Conservation (phyloP, 2,797 vertebrate genomes). For the Tadarida brasiliensis region DNA sequence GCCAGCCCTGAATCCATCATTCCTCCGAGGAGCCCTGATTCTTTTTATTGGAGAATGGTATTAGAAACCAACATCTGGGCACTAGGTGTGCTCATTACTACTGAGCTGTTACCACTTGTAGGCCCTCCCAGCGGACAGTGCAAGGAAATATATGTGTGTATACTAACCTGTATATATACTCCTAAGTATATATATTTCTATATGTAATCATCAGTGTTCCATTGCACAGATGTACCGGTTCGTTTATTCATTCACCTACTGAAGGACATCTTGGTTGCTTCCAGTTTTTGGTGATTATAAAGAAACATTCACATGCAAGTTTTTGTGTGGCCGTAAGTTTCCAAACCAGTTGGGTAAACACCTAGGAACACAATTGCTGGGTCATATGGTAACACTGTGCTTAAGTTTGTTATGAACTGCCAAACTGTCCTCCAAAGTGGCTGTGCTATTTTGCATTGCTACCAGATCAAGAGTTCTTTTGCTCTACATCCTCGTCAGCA, state of each 20-base stretch:
- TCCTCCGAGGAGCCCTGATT: background rate
- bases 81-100: background rate
- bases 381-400: background rate
- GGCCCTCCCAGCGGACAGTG: background rate
- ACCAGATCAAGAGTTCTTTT: background rate
- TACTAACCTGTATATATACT: background rate
- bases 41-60: background rate
- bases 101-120: background rate
- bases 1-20: background rate
- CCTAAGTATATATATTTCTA: background rate
- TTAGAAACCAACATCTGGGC: background rate
- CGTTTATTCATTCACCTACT: background rate
- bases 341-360: background rate
- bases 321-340: background rate
- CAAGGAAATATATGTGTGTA: background rate
- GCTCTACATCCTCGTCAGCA: background rate
- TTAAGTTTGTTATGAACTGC: background rate
- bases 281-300: background rate
- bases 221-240: background rate
- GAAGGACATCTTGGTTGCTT: background rate
- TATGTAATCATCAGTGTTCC: background rate
- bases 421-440: background rate
- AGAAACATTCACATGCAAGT: background rate
- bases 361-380: background rate
- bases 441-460: background rate